Conservation (phyloP, 53 echinoderm and acorn worm species). For the Apostichopus leukothele region DNA sequence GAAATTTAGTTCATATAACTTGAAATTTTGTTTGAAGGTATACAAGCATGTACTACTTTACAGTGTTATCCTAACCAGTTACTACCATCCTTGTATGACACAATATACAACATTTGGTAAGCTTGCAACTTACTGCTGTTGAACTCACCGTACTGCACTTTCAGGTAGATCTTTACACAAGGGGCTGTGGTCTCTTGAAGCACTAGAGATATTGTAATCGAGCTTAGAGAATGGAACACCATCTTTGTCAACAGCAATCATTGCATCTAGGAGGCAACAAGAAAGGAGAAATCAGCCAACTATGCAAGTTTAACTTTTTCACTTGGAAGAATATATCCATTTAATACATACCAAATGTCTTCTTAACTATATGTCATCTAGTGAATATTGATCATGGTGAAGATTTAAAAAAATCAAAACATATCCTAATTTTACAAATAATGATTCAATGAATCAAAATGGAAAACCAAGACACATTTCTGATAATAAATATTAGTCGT, state of each 20-base stretch:
- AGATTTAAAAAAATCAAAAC: too few species aligned
- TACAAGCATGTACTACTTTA: not conserved
- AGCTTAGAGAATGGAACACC: conserved; percentile 27
- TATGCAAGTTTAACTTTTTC: not conserved
- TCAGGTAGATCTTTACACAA: conserved; percentile 30
- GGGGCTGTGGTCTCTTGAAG: conserved; percentile 13
- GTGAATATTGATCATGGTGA: too few species aligned
- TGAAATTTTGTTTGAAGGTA: too few species aligned
- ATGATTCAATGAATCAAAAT: too few species aligned
- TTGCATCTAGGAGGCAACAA: conserved; percentile 8
- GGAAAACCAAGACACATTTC: too few species aligned
- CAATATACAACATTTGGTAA: not conserved
- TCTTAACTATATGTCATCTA: too few species aligned
- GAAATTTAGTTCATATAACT: too few species aligned
- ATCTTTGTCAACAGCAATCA: conserved; percentile 4
- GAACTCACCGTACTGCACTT: not conserved
- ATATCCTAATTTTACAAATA: too few species aligned
- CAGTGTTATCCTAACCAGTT: not conserved
- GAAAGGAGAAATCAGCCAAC: not conserved
- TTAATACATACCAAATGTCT: not conserved
- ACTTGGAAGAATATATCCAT: not conserved
- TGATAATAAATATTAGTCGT: too few species aligned
- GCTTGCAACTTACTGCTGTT: not conserved
- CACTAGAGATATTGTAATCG: conserved; percentile 5
- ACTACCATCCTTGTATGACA: not conserved